Percentiles rank a stretch among this genome's conserved stretches.
These are phyloP conservation scores for Cinclus mexicanus DNA, from an alignment of 2,113 vertebrate genomes.

Conservation along the genomic window DNA sequence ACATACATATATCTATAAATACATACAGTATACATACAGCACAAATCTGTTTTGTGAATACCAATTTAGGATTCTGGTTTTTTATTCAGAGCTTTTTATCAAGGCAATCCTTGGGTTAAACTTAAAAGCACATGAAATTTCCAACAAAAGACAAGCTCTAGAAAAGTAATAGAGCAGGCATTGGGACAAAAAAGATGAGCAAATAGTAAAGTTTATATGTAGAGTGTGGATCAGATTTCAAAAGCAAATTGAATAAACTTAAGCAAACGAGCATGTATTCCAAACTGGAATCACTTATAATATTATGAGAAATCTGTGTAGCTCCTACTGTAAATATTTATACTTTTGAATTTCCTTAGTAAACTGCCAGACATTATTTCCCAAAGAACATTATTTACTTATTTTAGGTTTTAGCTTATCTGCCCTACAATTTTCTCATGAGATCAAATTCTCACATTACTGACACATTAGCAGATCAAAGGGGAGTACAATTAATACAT, in stretches of 20 bases:
- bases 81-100: not conserved
- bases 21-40: not conserved
- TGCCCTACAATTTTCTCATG: conserved; percentile 27
- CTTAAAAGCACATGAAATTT: not conserved
- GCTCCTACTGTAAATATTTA: conserved; percentile 66
- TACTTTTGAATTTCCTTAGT: conserved; percentile 41
- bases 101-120: not conserved
- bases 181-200: not conserved
- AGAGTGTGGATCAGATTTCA: conserved; percentile 34
- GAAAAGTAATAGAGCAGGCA: not conserved
- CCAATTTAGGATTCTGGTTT: not conserved
- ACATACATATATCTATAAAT: not conserved
- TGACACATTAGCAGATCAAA: not conserved
- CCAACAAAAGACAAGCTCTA: not conserved
- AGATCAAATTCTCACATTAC: conserved; percentile 27
- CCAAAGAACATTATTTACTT: conserved; percentile 27
- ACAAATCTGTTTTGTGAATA: not conserved
- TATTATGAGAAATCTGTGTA: conserved; percentile 36
- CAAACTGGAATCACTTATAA: conserved; percentile 39
- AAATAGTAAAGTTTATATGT: conserved; percentile 1
- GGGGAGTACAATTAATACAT: not conserved
- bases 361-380: conserved; percentile 46
- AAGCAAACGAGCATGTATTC: conserved; percentile 28
- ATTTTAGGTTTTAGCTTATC: conserved; percentile 45
- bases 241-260: conserved; percentile 31